Conservation (phyloP, 2,888 invertebrate genomes). For the Dryococelus australis region DNA sequence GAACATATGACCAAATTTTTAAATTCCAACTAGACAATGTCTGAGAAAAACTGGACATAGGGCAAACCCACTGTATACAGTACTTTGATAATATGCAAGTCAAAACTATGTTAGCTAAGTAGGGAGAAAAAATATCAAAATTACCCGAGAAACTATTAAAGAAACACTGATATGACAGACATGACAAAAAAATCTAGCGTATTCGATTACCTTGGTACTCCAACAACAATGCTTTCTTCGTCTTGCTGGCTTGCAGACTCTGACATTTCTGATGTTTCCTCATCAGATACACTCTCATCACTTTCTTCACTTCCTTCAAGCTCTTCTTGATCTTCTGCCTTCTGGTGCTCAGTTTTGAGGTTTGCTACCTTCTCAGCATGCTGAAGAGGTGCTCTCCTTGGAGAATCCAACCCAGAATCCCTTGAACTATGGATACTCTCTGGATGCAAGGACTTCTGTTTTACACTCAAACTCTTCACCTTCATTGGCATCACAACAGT, state of each 20-base stretch:
- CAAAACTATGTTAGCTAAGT: too few relatives aligned
- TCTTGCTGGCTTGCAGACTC: not conserved
- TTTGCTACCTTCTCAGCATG: too few relatives aligned
- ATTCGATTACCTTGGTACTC: not conserved
- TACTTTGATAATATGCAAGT: too few relatives aligned
- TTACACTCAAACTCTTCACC: too few relatives aligned
- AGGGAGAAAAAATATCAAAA: too few relatives aligned
- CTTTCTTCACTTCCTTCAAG: not conserved
- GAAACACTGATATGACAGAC: too few relatives aligned
- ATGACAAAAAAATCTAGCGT: too few relatives aligned
- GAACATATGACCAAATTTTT: too few relatives aligned
- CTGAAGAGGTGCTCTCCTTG: constrained; percentile 9
- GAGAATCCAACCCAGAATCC: constrained; percentile 36
- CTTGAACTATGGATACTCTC: constrained; percentile 21
- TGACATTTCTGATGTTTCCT: not conserved
- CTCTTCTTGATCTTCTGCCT: not conserved
- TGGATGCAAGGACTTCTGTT: not conserved
- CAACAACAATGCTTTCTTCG: not conserved
- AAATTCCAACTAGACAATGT: too few relatives aligned
- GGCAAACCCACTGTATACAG: too few relatives aligned
- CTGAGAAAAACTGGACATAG: too few relatives aligned
- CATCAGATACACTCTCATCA: not conserved
- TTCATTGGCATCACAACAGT: not conserved
- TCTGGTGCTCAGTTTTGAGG: not conserved
- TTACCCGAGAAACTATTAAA: too few relatives aligned